Base-by-base conservation (phyloP, 2,797 vertebrate species). In the Ispidina picta region DNA sequence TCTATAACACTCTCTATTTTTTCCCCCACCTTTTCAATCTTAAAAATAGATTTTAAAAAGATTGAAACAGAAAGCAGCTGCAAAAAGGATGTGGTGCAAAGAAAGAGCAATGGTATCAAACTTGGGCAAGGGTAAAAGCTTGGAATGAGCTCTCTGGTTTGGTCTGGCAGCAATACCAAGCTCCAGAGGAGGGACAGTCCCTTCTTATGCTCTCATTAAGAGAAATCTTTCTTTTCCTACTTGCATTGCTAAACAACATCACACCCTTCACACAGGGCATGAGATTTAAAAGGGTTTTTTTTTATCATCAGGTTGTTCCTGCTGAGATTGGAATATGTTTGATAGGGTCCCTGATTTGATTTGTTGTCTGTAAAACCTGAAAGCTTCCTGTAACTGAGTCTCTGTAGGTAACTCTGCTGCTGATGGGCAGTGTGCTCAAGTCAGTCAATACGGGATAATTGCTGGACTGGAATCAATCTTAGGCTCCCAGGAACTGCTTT, bases 381-480 rank as follows among this genome's bases (percentile, higher is more conserved):
- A 79, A 88, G 70, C 58, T 95, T 94, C 89, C 83, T 2, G 6
- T 77, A 91, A 88, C 11, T 2, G 2, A 31, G 65, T 5, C 75
- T 15, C 48, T 11, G 23, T 17, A 28, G 25, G 54, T 37, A 79
- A 5, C n/a, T 83, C 44, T 21, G 25, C 65, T 70, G 31, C 52
- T 63, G 75, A 79, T 0, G 1, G 72, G 46, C 76, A 46, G 4
- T 0, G 6, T 2, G 17, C 59, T 60, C 15, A 1, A 35, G 70
- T 28, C 74, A 49, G 62, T 91, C 86, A 60, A 84, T 88, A 72
- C 19, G 9, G 25, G 84, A 85, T 55, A 84, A 91, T 72, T 72
- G 62, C 89, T 74, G 83, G 65, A 21, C 78, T 44, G 43, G 74
- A 90, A 88, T 93, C 78, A 94, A 93, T 88, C 6, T 4, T 63